phyloP scores from a whole-genome alignment of 1,140 invertebrate species.

The Musca domestica region DNA sequence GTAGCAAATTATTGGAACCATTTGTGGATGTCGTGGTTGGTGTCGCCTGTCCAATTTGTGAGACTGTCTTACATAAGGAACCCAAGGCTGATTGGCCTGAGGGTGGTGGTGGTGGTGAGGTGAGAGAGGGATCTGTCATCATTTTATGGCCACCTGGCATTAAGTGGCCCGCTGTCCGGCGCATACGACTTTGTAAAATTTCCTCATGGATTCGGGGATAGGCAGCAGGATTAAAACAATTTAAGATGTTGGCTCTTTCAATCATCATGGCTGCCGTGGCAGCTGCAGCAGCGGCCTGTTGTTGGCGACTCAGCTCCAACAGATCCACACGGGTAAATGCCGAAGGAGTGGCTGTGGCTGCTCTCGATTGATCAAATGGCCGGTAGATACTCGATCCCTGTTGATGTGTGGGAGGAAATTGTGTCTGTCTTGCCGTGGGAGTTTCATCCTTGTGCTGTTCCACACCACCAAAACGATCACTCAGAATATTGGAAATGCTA shows the following conservation, averaged over 20 bases:
- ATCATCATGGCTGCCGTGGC: slow-evolving; percentile 52
- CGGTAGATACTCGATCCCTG: slow-evolving; percentile 40
- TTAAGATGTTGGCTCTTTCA: slow-evolving; percentile 49
- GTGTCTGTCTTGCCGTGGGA: neutral
- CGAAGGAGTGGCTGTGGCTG: slow-evolving; percentile 41
- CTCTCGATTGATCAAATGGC: slow-evolving; percentile 44
- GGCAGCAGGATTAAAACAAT: slow-evolving; percentile 51
- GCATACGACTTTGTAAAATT: slow-evolving; percentile 47
- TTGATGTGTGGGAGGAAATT: slow-evolving; percentile 10
- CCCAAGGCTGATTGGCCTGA: slow-evolving; percentile 54
- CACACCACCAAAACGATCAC: slow-evolving; percentile 46
- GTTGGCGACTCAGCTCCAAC: slow-evolving; percentile 48
- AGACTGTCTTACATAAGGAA: slow-evolving; percentile 62
- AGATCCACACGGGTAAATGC: slow-evolving; percentile 50
- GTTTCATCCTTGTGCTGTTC: slow-evolving; percentile 30
- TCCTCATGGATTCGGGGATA: slow-evolving; percentile 53
- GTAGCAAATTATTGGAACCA: too few species aligned
- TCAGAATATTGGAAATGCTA: slow-evolving; percentile 52
- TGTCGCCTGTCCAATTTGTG: slow-evolving; percentile 59
- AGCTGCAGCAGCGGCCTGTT: slow-evolving; percentile 46
- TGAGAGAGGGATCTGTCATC: slow-evolving; percentile 23
- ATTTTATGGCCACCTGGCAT: too few species aligned
- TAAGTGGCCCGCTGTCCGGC: slow-evolving; percentile 23
- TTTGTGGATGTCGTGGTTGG: slow-evolving; percentile 10
- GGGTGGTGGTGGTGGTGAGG: slow-evolving; percentile 20